A percentile compares a stretch with the other conserved stretches of the same genome.
These are phyloP conservation scores for Clupea harengus DNA, from an alignment of 2,113 vertebrate genomes.

Conservation along the genomic window DNA sequence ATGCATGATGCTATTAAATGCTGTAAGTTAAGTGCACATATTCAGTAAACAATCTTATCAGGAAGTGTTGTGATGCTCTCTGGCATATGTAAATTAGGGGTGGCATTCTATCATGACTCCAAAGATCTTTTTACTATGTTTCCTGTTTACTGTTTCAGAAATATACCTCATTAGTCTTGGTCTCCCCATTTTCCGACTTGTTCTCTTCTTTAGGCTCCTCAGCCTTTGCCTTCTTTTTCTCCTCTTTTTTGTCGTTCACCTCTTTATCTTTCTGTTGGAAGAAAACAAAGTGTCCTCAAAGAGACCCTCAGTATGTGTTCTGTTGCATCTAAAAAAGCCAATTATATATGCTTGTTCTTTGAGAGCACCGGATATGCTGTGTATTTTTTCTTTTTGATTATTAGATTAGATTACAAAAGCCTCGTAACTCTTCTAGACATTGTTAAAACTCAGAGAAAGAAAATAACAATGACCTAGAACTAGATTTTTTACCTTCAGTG, in stretches of 20 bases:
- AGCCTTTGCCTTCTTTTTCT: constrained; percentile 69
- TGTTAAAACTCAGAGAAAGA: background rate
- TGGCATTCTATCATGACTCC: background rate
- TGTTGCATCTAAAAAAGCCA: background rate
- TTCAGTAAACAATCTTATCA: background rate
- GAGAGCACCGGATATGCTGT: background rate
- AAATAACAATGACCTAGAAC: too few species aligned
- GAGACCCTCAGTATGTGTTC: background rate
- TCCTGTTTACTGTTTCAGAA: background rate
- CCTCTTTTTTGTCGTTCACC: constrained; percentile 74
- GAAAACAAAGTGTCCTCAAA: background rate
- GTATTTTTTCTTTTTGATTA: background rate
- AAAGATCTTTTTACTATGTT: background rate
- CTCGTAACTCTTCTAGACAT: background rate
- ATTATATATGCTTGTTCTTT: background rate
- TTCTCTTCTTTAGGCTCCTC: constrained; percentile 74
- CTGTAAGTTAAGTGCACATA: background rate
- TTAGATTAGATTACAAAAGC: background rate
- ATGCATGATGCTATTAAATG: background rate
- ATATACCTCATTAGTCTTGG: constrained; percentile 77
- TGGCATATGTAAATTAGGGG: background rate
- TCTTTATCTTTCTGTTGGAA: constrained; percentile 75
- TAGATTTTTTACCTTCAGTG: constrained; percentile 79
- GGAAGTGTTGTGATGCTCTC: background rate
- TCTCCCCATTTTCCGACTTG: constrained; percentile 80